Evolutionary conservation across 2,888 invertebrate genomes (phyloP).

Genomic region (Sepioteuthis lessoniana): DNA sequence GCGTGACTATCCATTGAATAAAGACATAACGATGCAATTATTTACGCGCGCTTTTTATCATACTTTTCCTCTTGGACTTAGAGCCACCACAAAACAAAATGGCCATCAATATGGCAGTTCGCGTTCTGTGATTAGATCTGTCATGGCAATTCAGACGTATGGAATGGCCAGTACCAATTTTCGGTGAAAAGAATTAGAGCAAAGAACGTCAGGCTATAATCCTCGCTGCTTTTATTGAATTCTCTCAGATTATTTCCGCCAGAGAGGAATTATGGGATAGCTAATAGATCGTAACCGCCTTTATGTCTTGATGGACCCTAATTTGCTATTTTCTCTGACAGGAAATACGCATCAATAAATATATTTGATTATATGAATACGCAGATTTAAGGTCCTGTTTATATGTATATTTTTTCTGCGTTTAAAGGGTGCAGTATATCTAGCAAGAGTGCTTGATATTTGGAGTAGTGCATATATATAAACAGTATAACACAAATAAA

Average conservation of each 20-base stretch:
- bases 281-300: background rate
- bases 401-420: too few relatives aligned
- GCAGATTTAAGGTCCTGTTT: background rate
- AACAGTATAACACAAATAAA: too few relatives aligned
- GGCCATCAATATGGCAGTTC: background rate
- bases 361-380: background rate
- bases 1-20: background rate
- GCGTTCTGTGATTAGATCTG: background rate
- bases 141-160: background rate
- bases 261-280: background rate
- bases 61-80: background rate
- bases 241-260: background rate
- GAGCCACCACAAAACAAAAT: background rate
- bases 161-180: background rate
- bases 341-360: background rate
- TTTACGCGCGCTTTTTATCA: background rate
- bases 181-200: background rate
- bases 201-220: slow-evolving; percentile 8
- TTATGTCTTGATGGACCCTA: background rate
- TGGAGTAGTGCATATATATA: too few relatives aligned
- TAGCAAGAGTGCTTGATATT: too few relatives aligned
- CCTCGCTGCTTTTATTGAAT: background rate
- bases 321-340: slow-evolving; percentile 3
- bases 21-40: background rate
- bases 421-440: too few relatives aligned